Base-by-base conservation (phyloP, 2,888 invertebrate species). In the Leucophenga maculata region DNA sequence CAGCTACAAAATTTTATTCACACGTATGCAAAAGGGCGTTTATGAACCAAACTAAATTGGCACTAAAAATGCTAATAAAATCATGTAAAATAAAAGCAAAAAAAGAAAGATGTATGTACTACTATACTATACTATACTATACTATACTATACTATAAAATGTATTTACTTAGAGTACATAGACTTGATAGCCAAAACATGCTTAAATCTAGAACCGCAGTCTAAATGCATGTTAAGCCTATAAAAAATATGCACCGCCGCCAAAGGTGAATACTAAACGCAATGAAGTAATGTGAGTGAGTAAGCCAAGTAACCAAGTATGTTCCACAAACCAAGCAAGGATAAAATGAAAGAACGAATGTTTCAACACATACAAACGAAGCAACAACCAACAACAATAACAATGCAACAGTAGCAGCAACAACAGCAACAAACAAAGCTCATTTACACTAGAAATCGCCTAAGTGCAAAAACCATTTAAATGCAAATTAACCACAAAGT, bases 381-480 rank as follows among this genome's bases (percentile, higher is more conserved):
- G 72, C 39, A 39, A 59, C 69, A 59, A 60, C 32, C 67, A 67
- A 69, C 60, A 72, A 31, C 59, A 68, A 26, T 55, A 59, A 46
- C 14, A 67, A 55, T 14, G 14, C n/a, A 57, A 32, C 26, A 48
- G 52, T 16, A 65, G 20, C 14, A 6, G 18, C 75, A 67, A 69
- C 64, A 62, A 65, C 62, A 68, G 65, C 65, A 75, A 72, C 71
- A 75, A 78, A 77, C 77, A 77, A 79, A 80, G 80, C 80, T 82
- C 84, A 85, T 86, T 86, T 86, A 82, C 82, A 85, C 80, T 80
- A 85, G 85, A 86, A 85, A 84, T 85, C 77, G 83, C 80, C 79
- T 78, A 83, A 84, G 82, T 85, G 84, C 76, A 85, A 85, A 86
- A 86, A 83, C 85, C 83, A 86, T 86, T 86, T 86, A 86, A 85